A percentile compares a stretch with the other conserved stretches of the same genome.
These are phyloP conservation scores for Nerophis lumbriciformis DNA, from an alignment of 2,113 vertebrate species.

Conservation along the genomic window DNA sequence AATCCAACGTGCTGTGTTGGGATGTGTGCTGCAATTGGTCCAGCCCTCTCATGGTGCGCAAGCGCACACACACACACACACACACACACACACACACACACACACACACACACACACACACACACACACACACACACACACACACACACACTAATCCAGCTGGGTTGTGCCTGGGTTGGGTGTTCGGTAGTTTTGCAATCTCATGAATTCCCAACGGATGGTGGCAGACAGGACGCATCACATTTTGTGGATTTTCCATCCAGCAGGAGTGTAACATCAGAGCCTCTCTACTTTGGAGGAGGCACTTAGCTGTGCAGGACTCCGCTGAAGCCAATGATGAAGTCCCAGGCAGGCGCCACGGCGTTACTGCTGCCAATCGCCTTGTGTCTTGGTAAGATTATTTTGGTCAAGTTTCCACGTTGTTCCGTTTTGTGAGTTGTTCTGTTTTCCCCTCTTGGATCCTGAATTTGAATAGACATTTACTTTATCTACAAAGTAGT, in stretches of 20 bases:
- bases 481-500: slow-evolving; percentile 4
- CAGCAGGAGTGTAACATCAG: slow-evolving; percentile 18
- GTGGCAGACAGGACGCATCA: slow-evolving; percentile 12
- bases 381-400: slow-evolving; percentile 60
- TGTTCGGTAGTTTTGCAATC: slow-evolving; percentile 46
- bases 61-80: slow-evolving; percentile 23
- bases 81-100: slow-evolving; percentile 32
- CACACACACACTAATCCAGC: slow-evolving; percentile 53
- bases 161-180: slow-evolving; percentile 27
- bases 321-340: slow-evolving; percentile 39
- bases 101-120: slow-evolving; percentile 23
- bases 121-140: slow-evolving; percentile 2
- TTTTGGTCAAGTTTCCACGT: not conserved
- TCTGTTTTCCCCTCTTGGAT: not conserved
- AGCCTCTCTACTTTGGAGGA: slow-evolving; percentile 30
- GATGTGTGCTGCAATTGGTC: slow-evolving; percentile 48
- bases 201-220: slow-evolving; percentile 42
- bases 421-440: not conserved
- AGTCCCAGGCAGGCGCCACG: slow-evolving; percentile 23
- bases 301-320: slow-evolving; percentile 30
- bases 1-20: slow-evolving; percentile 57
- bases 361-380: slow-evolving; percentile 45
- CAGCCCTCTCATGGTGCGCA: slow-evolving; percentile 22
- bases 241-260: slow-evolving; percentile 34
- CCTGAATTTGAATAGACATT: not conserved